A percentile compares a stretch with the other conserved stretches of the same genome.
These are phyloP conservation scores for Leucophenga montana DNA, from an alignment of 2,888 invertebrate genomes.

Conservation along the genomic window DNA sequence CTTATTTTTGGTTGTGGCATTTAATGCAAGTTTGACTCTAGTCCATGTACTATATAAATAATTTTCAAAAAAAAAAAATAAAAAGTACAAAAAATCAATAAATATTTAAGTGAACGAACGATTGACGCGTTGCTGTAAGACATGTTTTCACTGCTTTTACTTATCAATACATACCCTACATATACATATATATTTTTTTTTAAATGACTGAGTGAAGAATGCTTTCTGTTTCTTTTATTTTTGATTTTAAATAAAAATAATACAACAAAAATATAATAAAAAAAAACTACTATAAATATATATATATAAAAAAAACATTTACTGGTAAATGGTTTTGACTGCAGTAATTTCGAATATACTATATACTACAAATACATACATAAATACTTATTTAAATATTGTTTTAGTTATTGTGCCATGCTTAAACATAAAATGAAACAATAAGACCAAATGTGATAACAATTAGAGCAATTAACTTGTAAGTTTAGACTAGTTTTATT, in stretches of 20 bases:
- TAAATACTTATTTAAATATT: neutral
- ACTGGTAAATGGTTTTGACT: slow-evolving; percentile 23
- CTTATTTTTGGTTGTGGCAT: slow-evolving; percentile 23
- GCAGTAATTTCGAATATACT: neutral
- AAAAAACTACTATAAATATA: too few relatives aligned
- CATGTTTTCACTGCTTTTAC: slow-evolving; percentile 20
- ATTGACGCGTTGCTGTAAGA: slow-evolving; percentile 16
- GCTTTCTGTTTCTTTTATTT: slow-evolving; percentile 21
- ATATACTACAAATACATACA: too few relatives aligned
- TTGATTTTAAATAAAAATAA: neutral
- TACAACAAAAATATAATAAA: too few relatives aligned
- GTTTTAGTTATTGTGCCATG: too few relatives aligned
- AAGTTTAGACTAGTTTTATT: too few relatives aligned
- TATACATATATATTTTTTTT: slow-evolving; percentile 2
- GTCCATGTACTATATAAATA: slow-evolving; percentile 15
- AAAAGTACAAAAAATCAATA: neutral
- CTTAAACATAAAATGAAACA: too few relatives aligned
- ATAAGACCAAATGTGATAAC: too few relatives aligned
- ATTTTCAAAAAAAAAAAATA: neutral
- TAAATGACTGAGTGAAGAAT: slow-evolving; percentile 11
- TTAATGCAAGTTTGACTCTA: slow-evolving; percentile 23
- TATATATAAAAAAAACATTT: neutral
- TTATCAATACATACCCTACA: slow-evolving; percentile 16
- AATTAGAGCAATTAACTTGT: too few relatives aligned
- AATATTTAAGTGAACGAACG: too few relatives aligned